Evolutionary conservation across 1,140 invertebrate species (phyloP).

Genomic region (Brachionus manjavacas): DNA sequence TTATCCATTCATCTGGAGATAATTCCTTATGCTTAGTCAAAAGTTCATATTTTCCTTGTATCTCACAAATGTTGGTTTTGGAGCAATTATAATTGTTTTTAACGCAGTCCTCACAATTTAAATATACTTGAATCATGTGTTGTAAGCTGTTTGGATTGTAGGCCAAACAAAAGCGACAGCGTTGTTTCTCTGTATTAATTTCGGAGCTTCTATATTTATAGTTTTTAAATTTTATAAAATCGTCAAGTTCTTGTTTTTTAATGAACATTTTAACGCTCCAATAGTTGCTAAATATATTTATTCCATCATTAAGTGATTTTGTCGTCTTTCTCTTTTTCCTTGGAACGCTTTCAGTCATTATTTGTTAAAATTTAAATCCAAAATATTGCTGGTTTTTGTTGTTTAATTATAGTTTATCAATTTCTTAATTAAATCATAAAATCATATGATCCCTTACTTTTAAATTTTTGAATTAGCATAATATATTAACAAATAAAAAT

Average conservation of each 20-base stretch:
- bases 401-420: no score
- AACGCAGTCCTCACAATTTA: neutral
- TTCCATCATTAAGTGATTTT: neutral
- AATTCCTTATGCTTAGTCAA: neutral
- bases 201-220: neutral
- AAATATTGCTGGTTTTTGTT: no score
- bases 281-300: neutral
- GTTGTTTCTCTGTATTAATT: neutral
- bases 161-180: neutral
- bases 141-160: neutral
- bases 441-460: no score
- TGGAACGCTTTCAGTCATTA: neutral
- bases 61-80: neutral
- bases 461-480: no score
- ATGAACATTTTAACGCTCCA: neutral
- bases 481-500: no score
- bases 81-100: neutral
- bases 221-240: neutral
- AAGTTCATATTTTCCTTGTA: neutral
- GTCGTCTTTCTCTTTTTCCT: neutral
- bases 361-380: neutral
- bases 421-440: no score
- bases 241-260: neutral
- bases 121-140: neutral
- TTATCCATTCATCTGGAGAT: neutral